These are phyloP conservation scores for Acanthurus leucopareius DNA, from an alignment of 2,797 vertebrate genomes.

Conservation along the genomic window DNA sequence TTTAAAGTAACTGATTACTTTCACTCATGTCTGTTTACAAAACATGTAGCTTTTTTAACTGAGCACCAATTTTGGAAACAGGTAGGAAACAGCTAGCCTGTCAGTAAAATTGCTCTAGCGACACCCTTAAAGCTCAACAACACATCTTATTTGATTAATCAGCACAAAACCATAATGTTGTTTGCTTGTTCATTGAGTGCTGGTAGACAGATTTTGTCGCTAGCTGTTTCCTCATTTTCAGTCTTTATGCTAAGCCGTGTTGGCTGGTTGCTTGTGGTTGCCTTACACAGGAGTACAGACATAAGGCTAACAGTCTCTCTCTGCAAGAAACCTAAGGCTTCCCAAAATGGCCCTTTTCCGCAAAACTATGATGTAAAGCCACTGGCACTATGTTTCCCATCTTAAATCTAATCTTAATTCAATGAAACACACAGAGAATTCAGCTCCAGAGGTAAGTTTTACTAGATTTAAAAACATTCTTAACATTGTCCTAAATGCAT, in stretches of 20 bases:
- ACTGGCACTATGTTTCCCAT: background rate
- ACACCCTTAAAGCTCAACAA: background rate
- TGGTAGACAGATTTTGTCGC: background rate
- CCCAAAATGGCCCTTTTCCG: background rate
- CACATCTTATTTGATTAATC: background rate
- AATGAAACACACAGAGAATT: background rate
- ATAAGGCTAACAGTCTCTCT: background rate
- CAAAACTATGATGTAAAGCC: background rate
- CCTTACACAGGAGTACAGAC: background rate
- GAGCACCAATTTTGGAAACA: background rate
- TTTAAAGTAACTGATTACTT: background rate
- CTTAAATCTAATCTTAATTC: background rate
- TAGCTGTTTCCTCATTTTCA: background rate
- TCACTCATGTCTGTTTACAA: background rate
- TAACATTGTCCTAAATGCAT: background rate
- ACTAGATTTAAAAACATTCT: background rate
- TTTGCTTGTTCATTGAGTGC: too few species aligned
- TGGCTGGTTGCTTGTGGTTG: too few species aligned
- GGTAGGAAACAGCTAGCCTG: background rate
- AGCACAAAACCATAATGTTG: background rate
- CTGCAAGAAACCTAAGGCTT: background rate
- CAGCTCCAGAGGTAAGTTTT: background rate
- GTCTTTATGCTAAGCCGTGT: background rate
- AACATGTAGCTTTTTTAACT: conserved; percentile 1
- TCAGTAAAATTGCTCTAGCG: too few species aligned